Evolutionary conservation across 2,113 vertebrate species (phyloP), one percentile per base, ranked within the genome.

Genomic region (Motacilla alba): DNA sequence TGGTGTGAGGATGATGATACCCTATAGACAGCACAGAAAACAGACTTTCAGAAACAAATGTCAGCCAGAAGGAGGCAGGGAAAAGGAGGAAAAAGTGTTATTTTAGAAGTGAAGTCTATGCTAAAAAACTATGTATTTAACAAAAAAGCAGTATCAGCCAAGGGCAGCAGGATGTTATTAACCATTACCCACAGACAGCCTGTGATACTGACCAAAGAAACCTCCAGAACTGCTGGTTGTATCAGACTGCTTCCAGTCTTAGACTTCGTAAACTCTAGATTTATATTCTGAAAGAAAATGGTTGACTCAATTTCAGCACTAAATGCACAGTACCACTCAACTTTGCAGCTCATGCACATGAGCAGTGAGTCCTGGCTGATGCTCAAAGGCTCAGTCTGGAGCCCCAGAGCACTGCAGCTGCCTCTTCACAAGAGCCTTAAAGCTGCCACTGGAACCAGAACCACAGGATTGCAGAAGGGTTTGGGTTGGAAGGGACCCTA

Each of bases 61-160:
- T 9, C 3, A 60, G 39, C 17, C 16, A 26, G 79, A 43, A 67
- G 6, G 0, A 3, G 11, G 7, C 11, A 43, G 10, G 18, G 21
- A n/a, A 43, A 56, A 81, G 72, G 23, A 77, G 10, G 28, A 19
- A 50, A 47, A 72, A 31, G 22, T 6, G 16, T 15, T 15, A n/a
- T 31, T 91, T 46, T 27, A 50, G 47, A 43, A 77, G 43, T 33
- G 6, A 73, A 47, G 49, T 11, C 59, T n/a, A 44, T 6, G 19
- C 15, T 41, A 55, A 62, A 80, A 73, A 73, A 83, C 11, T 1
- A 39, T 1, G 3, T 37, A 72, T 39, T 43, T 35, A 89, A 62
- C 43, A 67, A 53, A 62, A 63, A 60, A 47, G 11, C 15, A 63
- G 1, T 7, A 27, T 8, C 28, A 37, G 59, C 14, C 49, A 73